These are phyloP conservation scores for Callipepla californica DNA, from an alignment of 2,113 vertebrate species.

Conservation along the genomic window DNA sequence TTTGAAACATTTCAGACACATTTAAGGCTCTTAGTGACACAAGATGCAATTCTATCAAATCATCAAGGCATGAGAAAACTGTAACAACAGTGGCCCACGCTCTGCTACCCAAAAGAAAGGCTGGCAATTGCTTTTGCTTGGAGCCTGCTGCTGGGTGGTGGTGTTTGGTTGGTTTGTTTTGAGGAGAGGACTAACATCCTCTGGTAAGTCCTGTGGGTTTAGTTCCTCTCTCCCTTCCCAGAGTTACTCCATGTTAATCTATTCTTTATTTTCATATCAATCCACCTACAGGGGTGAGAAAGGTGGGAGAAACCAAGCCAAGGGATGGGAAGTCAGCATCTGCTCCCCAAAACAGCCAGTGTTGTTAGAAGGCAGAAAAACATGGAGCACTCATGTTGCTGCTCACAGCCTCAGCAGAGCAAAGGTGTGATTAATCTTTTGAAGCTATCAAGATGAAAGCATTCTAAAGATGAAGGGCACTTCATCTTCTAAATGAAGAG, in stretches of 20 bases:
- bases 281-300: not conserved
- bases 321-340: not conserved
- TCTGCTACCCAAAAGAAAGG: not conserved
- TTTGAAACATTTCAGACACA: not conserved
- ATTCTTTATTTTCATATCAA: not conserved
- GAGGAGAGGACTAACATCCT: not conserved
- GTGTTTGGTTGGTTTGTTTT: not conserved
- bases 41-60: not conserved
- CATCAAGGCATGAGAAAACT: not conserved
- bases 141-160: not conserved
- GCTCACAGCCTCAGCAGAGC: not conserved
- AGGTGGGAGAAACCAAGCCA: not conserved
- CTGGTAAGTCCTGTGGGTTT: not conserved
- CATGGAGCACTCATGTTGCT: not conserved
- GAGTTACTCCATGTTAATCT: not conserved
- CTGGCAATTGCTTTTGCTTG: not conserved
- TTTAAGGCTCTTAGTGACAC: not conserved
- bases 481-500: constrained; percentile 47
- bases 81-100: not conserved
- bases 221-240: not conserved
- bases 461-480: constrained; percentile 44
- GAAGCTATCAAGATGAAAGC: not conserved
- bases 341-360: not conserved
- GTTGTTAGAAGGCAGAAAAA: not conserved
- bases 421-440: not conserved